Base-by-base conservation (phyloP, 2,888 invertebrate genomes). In the Eupithecia inturbata region DNA sequence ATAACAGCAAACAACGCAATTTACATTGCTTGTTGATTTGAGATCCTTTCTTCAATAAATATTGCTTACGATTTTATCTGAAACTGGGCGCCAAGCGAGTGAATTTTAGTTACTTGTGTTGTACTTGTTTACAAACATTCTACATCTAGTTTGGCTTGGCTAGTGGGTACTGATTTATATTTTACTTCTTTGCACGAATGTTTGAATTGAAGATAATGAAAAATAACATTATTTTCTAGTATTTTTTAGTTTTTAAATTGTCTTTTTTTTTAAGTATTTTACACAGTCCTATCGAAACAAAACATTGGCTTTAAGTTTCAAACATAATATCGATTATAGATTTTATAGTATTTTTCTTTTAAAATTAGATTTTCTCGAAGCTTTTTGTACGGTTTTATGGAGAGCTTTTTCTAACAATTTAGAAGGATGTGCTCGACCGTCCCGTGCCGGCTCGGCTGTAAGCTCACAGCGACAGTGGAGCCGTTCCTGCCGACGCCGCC, bases 401-500 rank as follows among this genome's bases (percentile, higher is more conserved):
- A 10, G 3, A 53, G 10, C 1, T 22, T 22, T 53, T 9, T 22
- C 10, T 53, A 7, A 10, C 0, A 10, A n/a, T 7, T 53, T 19
- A 1, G 6, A 1, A 1, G 0, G n/a, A 0, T 49, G 9, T n/a
- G 49, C 10, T 49, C n/a, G 22, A 10, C 49, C 49, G 49, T 49
- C 49, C 49, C 49, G 0, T 22, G 53, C 53, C 53, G 53, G 19
- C 26, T n/a, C 53, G 64, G 69, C 72, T 79, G 33, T 63, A 1
- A 9, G 85, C 98, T 97, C 97, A 99, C 99, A 94, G 99, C 99
- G 87, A 99, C 98, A 82, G 99, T 98, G 88, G 99, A 99, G 95
- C 99, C 99, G 95, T 99, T 99, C 96, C 99, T 99, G 91, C 99
- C 99, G 90, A 98, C 97, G 93, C 99, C 99, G 92, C 98, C 98